A percentile compares a stretch with the other conserved stretches of the same genome.
Evolutionary conservation across 2,113 vertebrate genomes (phyloP).

Genomic region (Ceyx melanurus): DNA sequence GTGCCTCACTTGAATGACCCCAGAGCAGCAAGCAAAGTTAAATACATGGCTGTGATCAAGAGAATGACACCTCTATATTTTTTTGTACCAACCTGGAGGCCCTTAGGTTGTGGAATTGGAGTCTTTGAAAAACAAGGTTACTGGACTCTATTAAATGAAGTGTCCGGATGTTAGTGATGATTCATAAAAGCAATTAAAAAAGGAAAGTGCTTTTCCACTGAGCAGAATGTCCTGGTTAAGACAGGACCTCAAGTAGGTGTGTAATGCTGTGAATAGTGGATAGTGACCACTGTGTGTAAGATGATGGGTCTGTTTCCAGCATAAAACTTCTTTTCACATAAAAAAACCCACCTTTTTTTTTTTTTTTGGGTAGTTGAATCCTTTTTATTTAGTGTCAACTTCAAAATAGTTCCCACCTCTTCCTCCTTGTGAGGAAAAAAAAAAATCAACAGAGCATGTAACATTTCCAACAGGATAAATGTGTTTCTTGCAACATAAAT

Average conservation of each 20-base stretch:
- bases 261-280: neutral
- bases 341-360: neutral
- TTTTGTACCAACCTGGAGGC: neutral
- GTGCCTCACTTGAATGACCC: neutral
- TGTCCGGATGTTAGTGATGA: slow-evolving; percentile 1
- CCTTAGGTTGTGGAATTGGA: neutral
- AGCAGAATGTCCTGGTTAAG: neutral
- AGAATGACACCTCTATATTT: neutral
- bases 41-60: neutral
- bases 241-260: neutral
- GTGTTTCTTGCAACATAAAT: neutral
- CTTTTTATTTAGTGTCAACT: neutral
- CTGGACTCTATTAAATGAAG: slow-evolving; percentile 37
- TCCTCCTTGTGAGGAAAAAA: neutral
- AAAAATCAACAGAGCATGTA: neutral
- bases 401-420: neutral
- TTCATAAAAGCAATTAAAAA: slow-evolving; percentile 63
- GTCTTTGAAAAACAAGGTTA: neutral
- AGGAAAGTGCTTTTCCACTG: slow-evolving; percentile 45
- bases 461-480: neutral
- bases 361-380: neutral
- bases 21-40: neutral
- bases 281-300: neutral
- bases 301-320: neutral
- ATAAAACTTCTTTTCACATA: neutral